Evolutionary conservation across 2,888 invertebrate genomes (phyloP).

Genomic region (Malthinus flaveolus): DNA sequence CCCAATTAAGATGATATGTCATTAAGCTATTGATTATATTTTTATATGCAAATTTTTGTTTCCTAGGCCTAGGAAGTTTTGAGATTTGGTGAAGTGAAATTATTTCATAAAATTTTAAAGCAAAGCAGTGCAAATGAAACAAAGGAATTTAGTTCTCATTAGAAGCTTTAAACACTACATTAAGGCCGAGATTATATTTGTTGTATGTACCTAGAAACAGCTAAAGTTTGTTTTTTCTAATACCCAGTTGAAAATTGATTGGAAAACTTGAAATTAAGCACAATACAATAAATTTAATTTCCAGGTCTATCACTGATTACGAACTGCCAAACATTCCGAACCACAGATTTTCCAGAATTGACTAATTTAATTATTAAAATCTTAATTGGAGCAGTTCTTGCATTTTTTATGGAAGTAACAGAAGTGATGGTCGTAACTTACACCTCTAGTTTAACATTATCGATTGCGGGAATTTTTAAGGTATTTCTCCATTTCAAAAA

Average conservation of each 20-base stretch:
- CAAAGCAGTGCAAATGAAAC: no score
- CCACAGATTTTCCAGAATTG: constrained; percentile 44
- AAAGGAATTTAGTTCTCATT: background rate
- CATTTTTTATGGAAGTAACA: constrained; percentile 92
- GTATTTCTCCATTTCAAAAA: constrained; percentile 54
- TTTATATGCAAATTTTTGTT: background rate
- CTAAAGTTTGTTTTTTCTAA: no score
- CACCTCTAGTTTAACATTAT: constrained; percentile 95
- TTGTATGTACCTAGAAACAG: background rate
- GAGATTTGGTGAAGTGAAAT: no score
- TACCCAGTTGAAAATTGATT: no score
- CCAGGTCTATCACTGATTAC: constrained; percentile 56
- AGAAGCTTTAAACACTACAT: background rate
- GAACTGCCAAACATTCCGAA: constrained; percentile 56
- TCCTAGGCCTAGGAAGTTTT: no score
- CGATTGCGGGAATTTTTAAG: constrained; percentile 96
- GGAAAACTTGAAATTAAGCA: no score
- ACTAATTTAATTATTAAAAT: constrained; percentile 59
- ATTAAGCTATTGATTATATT: background rate
- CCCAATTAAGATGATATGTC: background rate
- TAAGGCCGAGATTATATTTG: no score
- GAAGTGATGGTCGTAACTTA: constrained; percentile 92
- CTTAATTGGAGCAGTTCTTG: constrained; percentile 79
- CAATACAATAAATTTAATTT: constrained; percentile 22
- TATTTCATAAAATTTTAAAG: no score